These are phyloP conservation scores for Diorhabda sublineata DNA, from an alignment of 1,140 invertebrate genomes.

Conservation along the genomic window DNA sequence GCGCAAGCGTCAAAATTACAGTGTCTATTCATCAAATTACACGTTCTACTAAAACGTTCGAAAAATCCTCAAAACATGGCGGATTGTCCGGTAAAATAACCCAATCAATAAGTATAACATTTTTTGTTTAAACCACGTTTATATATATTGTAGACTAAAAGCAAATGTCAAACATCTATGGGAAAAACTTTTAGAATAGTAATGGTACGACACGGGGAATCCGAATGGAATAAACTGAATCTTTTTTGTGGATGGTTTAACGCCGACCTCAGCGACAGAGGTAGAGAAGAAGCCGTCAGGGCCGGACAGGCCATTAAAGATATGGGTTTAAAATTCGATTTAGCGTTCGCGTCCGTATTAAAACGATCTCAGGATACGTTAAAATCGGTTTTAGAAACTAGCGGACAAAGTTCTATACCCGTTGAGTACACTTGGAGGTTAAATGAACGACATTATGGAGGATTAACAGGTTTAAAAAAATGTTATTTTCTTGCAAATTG, in stretches of 20 bases:
- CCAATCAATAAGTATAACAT: too few species aligned
- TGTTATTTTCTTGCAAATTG: not conserved
- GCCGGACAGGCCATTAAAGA: constrained; percentile 69
- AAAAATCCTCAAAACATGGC: too few species aligned
- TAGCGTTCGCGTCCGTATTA: constrained; percentile 64
- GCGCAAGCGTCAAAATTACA: too few species aligned
- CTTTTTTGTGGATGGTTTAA: constrained; percentile 71
- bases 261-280: constrained; percentile 55
- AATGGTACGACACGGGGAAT: constrained; percentile 70
- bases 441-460: constrained; percentile 72
- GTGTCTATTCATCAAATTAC: too few species aligned
- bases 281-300: constrained; percentile 59
- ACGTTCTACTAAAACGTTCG: too few species aligned
- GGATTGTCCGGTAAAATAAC: too few species aligned
- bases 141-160: constrained; percentile 7
- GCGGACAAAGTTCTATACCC: constrained; percentile 56
- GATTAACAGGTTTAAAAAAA: constrained; percentile 49
- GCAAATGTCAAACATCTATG: constrained; percentile 10
- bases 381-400: constrained; percentile 56
- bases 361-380: constrained; percentile 62
- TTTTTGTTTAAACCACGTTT: too few species aligned
- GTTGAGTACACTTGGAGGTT: constrained; percentile 61
- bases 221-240: constrained; percentile 69
- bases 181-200: constrained; percentile 27
- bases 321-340: constrained; percentile 63